These are phyloP conservation scores for Cartodere bifasciata DNA, from an alignment of 2,888 invertebrate genomes.

Conservation along the genomic window DNA sequence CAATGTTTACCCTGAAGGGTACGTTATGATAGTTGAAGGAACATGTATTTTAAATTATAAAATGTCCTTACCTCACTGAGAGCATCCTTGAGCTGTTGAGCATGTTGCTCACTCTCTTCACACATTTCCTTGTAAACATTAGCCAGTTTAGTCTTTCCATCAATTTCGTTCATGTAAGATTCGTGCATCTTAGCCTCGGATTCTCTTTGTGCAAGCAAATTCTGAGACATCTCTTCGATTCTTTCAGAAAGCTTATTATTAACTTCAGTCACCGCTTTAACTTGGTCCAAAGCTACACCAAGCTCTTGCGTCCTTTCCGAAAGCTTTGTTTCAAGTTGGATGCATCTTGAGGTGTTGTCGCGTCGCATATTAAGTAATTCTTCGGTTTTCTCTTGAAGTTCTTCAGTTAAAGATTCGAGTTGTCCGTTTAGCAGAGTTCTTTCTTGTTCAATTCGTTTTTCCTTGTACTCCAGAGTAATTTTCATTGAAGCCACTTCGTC, in stretches of 20 bases:
- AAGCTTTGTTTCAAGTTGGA: slow-evolving; percentile 61
- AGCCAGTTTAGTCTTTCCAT: slow-evolving; percentile 72
- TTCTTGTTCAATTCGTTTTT: slow-evolving; percentile 76
- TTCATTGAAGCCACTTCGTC: slow-evolving; percentile 76
- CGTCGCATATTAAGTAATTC: slow-evolving; percentile 66
- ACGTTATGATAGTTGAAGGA: no score
- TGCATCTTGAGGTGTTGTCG: slow-evolving; percentile 53
- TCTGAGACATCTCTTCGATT: slow-evolving; percentile 55
- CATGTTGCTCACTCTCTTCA: slow-evolving; percentile 65
- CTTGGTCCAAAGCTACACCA: slow-evolving; percentile 54
- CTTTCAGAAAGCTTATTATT: slow-evolving; percentile 55
- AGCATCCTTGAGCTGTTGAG: slow-evolving; percentile 63
- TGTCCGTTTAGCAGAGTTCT: slow-evolving; percentile 62
- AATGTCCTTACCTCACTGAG: slow-evolving; percentile 45
- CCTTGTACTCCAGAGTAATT: slow-evolving; percentile 64
- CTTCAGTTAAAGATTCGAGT: slow-evolving; percentile 63
- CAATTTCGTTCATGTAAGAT: slow-evolving; percentile 71
- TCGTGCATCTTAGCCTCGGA: slow-evolving; percentile 41
- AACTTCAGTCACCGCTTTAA: slow-evolving; percentile 53
- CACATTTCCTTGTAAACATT: slow-evolving; percentile 72
- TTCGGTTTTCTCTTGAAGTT: slow-evolving; percentile 63
- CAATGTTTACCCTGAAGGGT: no score
- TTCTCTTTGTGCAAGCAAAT: slow-evolving; percentile 60
- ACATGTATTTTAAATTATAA: not conserved
- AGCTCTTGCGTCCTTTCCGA: slow-evolving; percentile 71